A percentile compares a stretch with the other conserved stretches of the same genome.
Evolutionary conservation across 2,888 invertebrate species (phyloP).

Genomic region (Branchinecta sandiegonensis): DNA sequence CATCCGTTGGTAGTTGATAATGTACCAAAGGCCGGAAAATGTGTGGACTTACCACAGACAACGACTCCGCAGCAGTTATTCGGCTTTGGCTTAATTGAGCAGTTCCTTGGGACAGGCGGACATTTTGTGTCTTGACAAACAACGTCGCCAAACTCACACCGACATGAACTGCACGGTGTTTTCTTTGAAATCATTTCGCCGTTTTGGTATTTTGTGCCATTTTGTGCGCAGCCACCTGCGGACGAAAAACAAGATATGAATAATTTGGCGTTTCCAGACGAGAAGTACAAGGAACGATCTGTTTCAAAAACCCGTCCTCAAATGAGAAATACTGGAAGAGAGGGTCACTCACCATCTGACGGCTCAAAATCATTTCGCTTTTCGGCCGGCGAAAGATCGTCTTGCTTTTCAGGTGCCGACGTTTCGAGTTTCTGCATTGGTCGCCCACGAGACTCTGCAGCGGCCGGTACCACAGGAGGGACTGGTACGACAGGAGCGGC

Average conservation of each 20-base stretch:
- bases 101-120: slow-evolving; percentile 27
- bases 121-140: slow-evolving; percentile 44
- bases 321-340: no score
- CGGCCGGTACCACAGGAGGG: slow-evolving; percentile 31
- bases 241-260: no score
- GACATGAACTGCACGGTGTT: slow-evolving; percentile 42
- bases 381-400: slow-evolving; percentile 22
- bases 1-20: no score
- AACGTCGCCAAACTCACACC: slow-evolving; percentile 45
- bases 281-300: no score
- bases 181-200: slow-evolving; percentile 40
- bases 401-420: slow-evolving; percentile 1
- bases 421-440: neutral
- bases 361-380: no score
- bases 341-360: no score
- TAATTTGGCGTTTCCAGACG: no score
- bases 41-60: slow-evolving; percentile 39
- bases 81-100: slow-evolving; percentile 22
- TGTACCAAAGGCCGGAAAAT: neutral
- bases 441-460: slow-evolving; percentile 29
- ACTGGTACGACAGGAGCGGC: neutral
- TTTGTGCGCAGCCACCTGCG: slow-evolving; percentile 35
- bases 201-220: slow-evolving; percentile 39
- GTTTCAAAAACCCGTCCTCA: no score
- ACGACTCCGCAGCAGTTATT: slow-evolving; percentile 39